phyloP scores from a whole-genome alignment of 2,113 vertebrate species.

The Mixornis gularis region DNA sequence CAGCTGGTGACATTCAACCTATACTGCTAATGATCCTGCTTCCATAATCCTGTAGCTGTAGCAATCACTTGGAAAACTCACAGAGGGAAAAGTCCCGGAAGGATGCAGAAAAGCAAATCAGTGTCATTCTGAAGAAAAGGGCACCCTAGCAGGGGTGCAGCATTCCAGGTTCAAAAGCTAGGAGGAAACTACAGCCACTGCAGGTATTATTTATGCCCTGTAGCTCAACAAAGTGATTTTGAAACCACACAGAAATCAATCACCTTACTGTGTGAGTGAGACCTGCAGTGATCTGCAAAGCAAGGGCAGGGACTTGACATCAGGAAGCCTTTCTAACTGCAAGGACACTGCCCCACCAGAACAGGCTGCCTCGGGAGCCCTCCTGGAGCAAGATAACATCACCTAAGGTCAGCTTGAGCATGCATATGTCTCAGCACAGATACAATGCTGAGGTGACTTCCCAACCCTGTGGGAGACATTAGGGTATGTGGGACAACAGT shows the following conservation, averaged over 20 bases:
- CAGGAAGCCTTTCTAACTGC: neutral
- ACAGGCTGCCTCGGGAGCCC: neutral
- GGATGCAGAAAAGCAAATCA: neutral
- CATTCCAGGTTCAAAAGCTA: neutral
- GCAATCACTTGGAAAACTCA: neutral
- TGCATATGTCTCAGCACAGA: neutral
- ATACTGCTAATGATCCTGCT: neutral
- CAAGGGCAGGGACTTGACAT: neutral
- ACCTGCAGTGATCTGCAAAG: neutral
- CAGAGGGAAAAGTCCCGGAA: neutral
- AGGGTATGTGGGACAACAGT: neutral
- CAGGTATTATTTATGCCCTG: neutral
- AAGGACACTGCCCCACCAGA: neutral
- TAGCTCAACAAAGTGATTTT: neutral
- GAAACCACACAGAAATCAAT: neutral
- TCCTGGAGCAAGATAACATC: neutral
- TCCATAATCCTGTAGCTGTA: neutral
- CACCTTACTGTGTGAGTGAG: neutral
- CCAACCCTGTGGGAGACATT: neutral
- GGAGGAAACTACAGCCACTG: neutral
- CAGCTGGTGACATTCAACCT: neutral
- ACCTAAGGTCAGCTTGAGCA: neutral
- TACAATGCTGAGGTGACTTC: rapidly evolving
- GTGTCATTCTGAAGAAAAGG: neutral
- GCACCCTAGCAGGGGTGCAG: neutral